Conservation (phyloP, 1,140 invertebrate genomes). For the Drosophila arizonae region DNA sequence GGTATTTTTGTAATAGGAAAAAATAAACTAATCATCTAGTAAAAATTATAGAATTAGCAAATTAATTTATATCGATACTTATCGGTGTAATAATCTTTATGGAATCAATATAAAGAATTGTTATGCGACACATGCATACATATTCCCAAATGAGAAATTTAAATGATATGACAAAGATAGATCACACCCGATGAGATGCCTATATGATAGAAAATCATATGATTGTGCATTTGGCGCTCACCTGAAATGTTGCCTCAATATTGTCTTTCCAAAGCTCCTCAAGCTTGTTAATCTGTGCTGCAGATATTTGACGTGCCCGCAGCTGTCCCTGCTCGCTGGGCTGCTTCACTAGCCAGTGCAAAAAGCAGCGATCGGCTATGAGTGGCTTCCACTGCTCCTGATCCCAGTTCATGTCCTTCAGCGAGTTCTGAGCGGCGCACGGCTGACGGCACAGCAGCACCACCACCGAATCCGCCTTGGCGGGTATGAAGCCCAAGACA, state of each 20-base stretch:
- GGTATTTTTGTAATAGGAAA: neutral
- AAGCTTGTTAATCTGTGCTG: constrained; percentile 98
- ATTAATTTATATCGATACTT: neutral
- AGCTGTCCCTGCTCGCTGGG: constrained; percentile 98
- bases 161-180: neutral
- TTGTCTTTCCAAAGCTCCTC: constrained; percentile 99
- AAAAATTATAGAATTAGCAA: neutral
- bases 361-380: constrained; percentile 96
- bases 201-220: neutral
- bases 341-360: constrained; percentile 98
- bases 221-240: neutral
- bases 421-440: constrained; percentile 97
- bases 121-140: neutral
- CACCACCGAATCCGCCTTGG: constrained; percentile 99
- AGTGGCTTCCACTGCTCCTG: constrained; percentile 99
- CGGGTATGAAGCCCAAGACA: constrained; percentile 99
- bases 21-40: neutral
- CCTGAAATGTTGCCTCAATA: constrained; percentile 96
- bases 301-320: constrained; percentile 96
- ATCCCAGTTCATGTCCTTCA: constrained; percentile 99
- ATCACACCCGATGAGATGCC: neutral
- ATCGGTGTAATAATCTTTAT: neutral
- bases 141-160: neutral
- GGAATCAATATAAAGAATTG: neutral
- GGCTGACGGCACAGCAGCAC: constrained; percentile 98